Base-by-base conservation (phyloP, 2,888 invertebrate genomes). In the Cacoxenus indagator region DNA sequence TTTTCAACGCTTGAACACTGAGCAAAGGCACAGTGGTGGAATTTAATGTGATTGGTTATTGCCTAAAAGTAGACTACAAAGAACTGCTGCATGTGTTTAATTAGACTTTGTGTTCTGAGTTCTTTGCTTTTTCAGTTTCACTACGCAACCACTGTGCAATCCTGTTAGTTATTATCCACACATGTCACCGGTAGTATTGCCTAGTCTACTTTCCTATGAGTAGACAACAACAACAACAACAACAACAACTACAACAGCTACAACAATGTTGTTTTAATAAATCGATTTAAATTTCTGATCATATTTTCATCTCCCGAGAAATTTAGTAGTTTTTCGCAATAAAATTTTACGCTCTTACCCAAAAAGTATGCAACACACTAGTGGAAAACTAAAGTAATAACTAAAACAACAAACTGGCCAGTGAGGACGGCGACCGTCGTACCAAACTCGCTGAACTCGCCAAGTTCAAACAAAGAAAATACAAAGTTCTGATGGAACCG, bases 241-340 rank as follows among this genome's bases (percentile, higher is more conserved):
- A 48, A n/a, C 43, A 43, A n/a, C 43, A 43, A 43, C 43, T 14
- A 43, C n/a, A 43, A 11, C 2, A 43, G n/a, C 45, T 11, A 43
- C 11, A 43, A 43, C 2, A n/a, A 43, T n/a, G n/a, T n/a, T n/a
- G 27, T 85, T 83, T 85, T 84, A 84, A 85, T 85, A 85, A 85
- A 85, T 85, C 85, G 85, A 85, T 85, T 85, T 82, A 85, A 82
- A 84, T 84, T 83, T 85, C 82, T 82, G 83, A 83, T 84, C 84
- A 84, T 83, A 85, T 80, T 78, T 84, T 76, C 79, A 80, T 83
- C 83, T 77, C 83, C 70, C 24, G 81, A 81, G 83, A 83, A 84
- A 84, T 84, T 79, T 82, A 76, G 81, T 83, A 83, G 82, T 84
- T 83, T 81, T 75, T 71, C 68, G 77, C 82, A 81, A 78, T 80